A percentile compares a stretch with the other conserved stretches of the same genome.
Evolutionary conservation across 2,888 invertebrate species (phyloP).

Genomic region (Limnephilus rhombicus): DNA sequence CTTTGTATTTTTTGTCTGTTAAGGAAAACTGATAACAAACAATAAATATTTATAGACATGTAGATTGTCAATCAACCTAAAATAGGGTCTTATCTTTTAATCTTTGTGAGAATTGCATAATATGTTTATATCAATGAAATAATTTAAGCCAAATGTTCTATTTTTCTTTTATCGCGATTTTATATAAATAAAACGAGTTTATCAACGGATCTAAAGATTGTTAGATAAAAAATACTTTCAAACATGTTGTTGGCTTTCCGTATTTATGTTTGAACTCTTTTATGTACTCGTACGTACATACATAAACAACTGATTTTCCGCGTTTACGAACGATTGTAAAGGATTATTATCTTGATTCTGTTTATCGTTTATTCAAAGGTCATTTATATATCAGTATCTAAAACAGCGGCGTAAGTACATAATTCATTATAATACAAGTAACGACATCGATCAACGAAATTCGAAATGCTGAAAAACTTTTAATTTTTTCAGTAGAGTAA

Average conservation of each 20-base stretch:
- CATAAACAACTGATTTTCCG: too few relatives aligned
- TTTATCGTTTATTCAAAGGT: neutral
- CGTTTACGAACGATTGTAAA: neutral
- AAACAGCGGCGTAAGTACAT: neutral
- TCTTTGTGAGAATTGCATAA: neutral
- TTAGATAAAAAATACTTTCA: neutral
- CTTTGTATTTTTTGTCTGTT: too few relatives aligned
- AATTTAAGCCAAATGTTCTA: too few relatives aligned
- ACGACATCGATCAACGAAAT: too few relatives aligned
- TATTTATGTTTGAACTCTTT: neutral
- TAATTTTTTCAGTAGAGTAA: too few relatives aligned
- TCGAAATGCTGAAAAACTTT: too few relatives aligned
- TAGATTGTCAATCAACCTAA: neutral
- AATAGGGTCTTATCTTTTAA: neutral
- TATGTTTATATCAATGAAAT: neutral
- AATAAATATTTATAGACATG: too few relatives aligned
- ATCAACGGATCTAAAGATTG: neutral
- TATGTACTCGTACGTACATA: too few relatives aligned
- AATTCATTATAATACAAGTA: too few relatives aligned
- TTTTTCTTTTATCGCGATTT: neutral
- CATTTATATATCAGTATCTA: neutral
- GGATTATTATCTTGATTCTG: neutral
- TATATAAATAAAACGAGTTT: neutral
- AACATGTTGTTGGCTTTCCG: neutral
- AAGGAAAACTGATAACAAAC: too few relatives aligned